phyloP scores from a whole-genome alignment of 2,113 vertebrate species.

The Zootoca vivipara region DNA sequence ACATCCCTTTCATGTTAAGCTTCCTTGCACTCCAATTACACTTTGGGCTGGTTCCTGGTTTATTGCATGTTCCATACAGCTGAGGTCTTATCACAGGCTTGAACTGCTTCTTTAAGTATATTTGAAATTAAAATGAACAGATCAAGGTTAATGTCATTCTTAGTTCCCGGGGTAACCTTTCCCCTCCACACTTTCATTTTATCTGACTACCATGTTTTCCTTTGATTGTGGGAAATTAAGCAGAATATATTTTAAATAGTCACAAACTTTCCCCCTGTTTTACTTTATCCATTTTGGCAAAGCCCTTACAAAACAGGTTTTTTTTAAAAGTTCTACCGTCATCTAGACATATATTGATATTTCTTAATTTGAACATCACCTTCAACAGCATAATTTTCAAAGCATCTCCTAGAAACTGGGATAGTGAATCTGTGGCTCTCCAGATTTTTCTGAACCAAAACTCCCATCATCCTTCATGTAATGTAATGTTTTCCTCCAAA shows the following conservation, averaged over 20 bases:
- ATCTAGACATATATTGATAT: neutral
- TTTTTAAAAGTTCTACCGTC: neutral
- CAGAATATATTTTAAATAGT: neutral
- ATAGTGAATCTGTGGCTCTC: neutral
- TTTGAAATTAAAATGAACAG: neutral
- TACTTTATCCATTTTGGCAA: neutral
- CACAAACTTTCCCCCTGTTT: no score
- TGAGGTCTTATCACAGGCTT: neutral
- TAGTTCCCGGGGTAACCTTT: neutral
- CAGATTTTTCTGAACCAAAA: neutral
- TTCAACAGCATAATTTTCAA: neutral
- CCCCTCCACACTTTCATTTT: neutral
- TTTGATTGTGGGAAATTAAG: neutral
- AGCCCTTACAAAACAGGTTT: neutral
- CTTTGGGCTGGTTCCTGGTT: constrained; percentile 22
- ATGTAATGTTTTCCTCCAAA: neutral
- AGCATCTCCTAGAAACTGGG: neutral
- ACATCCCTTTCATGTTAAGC: neutral
- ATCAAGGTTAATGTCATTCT: neutral
- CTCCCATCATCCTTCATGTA: neutral
- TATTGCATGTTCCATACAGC: neutral
- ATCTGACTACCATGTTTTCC: neutral
- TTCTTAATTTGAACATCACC: neutral
- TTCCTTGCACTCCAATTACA: neutral
- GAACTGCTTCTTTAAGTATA: neutral